phyloP scores from a whole-genome alignment of 2,888 invertebrate genomes.

The Diogma glabrata region DNA sequence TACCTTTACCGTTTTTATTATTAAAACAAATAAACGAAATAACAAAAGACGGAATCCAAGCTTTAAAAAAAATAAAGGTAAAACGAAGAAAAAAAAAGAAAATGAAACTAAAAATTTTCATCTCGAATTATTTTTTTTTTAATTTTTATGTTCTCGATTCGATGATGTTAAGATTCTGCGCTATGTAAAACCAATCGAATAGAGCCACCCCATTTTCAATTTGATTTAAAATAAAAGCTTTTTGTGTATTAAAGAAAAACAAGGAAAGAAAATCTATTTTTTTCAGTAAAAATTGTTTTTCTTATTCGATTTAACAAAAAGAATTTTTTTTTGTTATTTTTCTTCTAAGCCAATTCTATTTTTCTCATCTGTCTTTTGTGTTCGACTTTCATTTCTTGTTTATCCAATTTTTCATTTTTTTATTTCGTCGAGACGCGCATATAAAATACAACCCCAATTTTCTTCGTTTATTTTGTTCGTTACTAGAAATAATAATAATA shows the following conservation, averaged over 20 bases:
- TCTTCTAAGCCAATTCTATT: conserved; percentile 7
- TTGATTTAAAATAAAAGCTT: conserved; percentile 5
- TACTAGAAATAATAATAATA: not conserved
- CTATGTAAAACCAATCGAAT: conserved; percentile 41
- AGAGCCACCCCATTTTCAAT: conserved; percentile 38
- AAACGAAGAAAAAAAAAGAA: too few relatives aligned
- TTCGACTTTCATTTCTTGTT: conserved; percentile 8
- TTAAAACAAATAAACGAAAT: not conserved
- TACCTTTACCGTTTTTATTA: too few relatives aligned
- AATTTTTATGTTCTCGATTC: conserved; percentile 27
- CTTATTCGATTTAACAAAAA: too few relatives aligned
- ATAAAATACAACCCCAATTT: conserved; percentile 6
- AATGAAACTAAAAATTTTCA: not conserved
- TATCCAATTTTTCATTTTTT: conserved; percentile 7
- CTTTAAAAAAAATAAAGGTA: conserved; percentile 2
- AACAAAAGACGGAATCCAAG: not conserved
- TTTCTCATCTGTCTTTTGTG: conserved; percentile 6
- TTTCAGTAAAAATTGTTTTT: too few relatives aligned
- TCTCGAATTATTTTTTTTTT: not conserved
- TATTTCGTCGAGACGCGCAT: conserved; percentile 9
- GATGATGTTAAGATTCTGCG: conserved; percentile 41
- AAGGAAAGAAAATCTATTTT: conserved; percentile 4
- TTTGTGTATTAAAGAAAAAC: not conserved
- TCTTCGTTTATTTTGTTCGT: not conserved
- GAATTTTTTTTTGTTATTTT: too few relatives aligned